Base-by-base conservation (phyloP, 1,140 invertebrate genomes). In the Drosophila ercepeae region DNA sequence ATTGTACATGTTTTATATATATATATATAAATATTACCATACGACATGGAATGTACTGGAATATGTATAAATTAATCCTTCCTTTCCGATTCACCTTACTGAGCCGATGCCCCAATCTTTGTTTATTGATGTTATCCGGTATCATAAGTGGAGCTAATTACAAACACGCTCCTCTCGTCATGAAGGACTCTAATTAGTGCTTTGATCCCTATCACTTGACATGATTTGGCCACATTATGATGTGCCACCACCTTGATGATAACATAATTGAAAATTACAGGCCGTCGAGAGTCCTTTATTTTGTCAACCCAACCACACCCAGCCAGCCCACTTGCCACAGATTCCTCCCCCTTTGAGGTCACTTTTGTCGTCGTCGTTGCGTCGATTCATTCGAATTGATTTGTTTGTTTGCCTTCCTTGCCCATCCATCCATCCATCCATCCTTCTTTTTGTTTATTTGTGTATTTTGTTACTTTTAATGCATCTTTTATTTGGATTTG, bases 401-500 rank as follows among this genome's bases (percentile, higher is more conserved):
- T 84, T 84, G 79, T 84, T 84, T 84, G 79, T 84, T 86, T 84
- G 76, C 75, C 57, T 57, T 69, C 29, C 52, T n/a, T 45, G n/a
- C 27, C 52, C 25, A 29, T 25, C 50, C 44, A 23, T 27, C 32
- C 13, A 45, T n/a, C 51, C 52, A 44, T 21, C 60, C 59, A 49
- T 9, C 42, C 42, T 57, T 83, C 58, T 74, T 73, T 74, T 72
- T 86, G 73, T 88, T 86, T 86, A 88, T 88, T 86, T 86, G 81
- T 86, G 81, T 88, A 86, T 86, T 88, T 70, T 81, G 81, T 86
- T 86, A 88, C 81, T 86, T 86, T 86, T 86, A 86, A 86, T 86
- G 81, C 81, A 86, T 86, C 82, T 88, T 86, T 86, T 86, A 86
- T 86, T 82, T 86, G 81, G 81, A 86, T 86, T 86, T 86, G 82